Evolutionary conservation across 2,113 vertebrate species (phyloP).

Genomic region (Delphinapterus leucas): DNA sequence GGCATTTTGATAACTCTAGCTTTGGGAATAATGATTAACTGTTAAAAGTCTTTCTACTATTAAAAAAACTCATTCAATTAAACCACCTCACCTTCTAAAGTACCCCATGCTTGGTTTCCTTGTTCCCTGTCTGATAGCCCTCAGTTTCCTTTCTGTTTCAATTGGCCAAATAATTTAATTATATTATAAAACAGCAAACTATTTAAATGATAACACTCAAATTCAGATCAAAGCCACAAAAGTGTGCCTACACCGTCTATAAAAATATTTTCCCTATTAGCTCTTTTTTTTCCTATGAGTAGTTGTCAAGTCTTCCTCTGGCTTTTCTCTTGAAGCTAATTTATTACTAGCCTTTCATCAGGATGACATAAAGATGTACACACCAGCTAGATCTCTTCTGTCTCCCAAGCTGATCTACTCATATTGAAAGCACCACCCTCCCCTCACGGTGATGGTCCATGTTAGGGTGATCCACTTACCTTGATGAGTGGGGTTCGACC

Average conservation of each 20-base stretch:
- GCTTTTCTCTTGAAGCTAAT: constrained; percentile 7
- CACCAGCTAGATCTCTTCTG: background rate
- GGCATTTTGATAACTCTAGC: background rate
- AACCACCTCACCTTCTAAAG: background rate
- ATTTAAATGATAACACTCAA: constrained; percentile 26
- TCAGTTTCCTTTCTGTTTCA: background rate
- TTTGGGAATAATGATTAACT: background rate
- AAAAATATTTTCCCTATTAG: background rate
- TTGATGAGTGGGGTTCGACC: constrained; percentile 98
- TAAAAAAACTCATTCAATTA: background rate
- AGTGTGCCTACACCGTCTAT: background rate
- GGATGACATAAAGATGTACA: background rate
- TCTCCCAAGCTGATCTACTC: background rate
- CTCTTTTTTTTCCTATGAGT: background rate
- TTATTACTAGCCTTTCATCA: background rate
- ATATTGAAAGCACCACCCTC: background rate
- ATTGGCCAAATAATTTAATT: background rate
- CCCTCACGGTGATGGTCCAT: accelerated
- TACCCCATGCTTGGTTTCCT: background rate
- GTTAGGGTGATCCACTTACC: constrained; percentile 79
- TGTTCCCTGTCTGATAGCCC: background rate
- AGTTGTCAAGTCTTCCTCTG: background rate
- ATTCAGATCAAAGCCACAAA: background rate
- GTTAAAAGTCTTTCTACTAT: background rate
- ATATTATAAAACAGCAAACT: background rate